Conservation (phyloP, 2,113 vertebrate species). For the Dinomys branickii region DNA sequence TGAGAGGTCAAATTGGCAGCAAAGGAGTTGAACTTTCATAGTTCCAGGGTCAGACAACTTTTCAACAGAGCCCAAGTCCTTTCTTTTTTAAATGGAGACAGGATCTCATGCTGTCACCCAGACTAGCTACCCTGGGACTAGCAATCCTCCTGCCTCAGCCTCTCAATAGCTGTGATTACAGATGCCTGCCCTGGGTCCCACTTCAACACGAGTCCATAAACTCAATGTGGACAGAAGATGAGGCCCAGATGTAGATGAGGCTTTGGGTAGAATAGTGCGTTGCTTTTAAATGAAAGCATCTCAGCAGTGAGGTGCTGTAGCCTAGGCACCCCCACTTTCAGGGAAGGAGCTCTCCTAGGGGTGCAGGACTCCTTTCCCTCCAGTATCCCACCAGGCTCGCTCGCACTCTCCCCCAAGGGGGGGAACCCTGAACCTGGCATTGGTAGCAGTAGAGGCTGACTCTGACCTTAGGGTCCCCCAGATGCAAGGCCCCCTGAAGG, state of each 20-base stretch:
- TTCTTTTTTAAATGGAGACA: neutral
- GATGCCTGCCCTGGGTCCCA: no score
- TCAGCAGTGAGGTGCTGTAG: neutral
- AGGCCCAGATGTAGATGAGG: neutral
- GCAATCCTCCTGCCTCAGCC: neutral
- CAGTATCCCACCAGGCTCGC: neutral
- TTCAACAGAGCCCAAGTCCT: neutral
- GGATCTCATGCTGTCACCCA: neutral
- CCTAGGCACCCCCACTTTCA: neutral
- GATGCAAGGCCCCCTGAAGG: neutral
- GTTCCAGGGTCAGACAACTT: conserved; percentile 51
- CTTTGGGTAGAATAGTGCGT: neutral
- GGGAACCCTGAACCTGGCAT: neutral
- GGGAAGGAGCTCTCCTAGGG: neutral
- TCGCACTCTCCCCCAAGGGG: neutral
- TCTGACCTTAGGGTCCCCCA: neutral
- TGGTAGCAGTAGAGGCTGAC: neutral
- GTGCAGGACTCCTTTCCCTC: neutral
- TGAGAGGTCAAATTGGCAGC: conserved; percentile 59
- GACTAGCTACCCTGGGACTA: neutral
- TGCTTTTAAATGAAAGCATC: neutral
- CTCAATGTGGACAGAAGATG: neutral
- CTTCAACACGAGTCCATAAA: neutral
- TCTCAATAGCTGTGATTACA: neutral
- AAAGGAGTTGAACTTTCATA: conserved; percentile 47